Conservation (phyloP, 2,888 invertebrate species). For the Charanyca ferruginea region DNA sequence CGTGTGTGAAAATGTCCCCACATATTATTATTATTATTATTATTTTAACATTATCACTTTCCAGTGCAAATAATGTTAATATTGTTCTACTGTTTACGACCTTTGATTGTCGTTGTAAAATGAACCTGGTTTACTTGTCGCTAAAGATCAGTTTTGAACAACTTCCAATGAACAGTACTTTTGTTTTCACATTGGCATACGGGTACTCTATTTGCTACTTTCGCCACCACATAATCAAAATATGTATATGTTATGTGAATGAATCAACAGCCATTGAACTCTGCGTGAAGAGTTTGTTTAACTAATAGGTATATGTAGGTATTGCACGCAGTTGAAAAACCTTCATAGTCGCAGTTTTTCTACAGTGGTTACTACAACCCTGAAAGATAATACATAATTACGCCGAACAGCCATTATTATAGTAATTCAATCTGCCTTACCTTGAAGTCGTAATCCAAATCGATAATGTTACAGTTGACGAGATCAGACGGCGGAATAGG, state of each 20-base stretch:
- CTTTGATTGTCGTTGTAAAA: neutral
- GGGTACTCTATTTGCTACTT: constrained; percentile 16
- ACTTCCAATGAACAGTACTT: constrained; percentile 11
- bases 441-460: constrained; percentile 94
- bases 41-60: constrained; percentile 28
- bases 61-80: constrained; percentile 21
- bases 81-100: constrained; percentile 10
- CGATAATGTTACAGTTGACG: constrained; percentile 94
- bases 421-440: constrained; percentile 78
- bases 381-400: constrained; percentile 21
- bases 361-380: neutral
- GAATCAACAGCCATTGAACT: constrained; percentile 4
- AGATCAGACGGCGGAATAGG: constrained; percentile 95
- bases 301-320: no score
- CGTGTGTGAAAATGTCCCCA: no score
- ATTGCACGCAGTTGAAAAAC: neutral
- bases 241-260: constrained; percentile 11
- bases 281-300: neutral
- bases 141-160: constrained; percentile 5
- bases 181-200: constrained; percentile 26
- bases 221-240: constrained; percentile 15
- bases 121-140: accelerated
- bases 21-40: no score
- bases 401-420: neutral
- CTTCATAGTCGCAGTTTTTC: neutral